These are phyloP conservation scores for Nymphalis io DNA, from an alignment of 1,140 invertebrate species.

Conservation along the genomic window DNA sequence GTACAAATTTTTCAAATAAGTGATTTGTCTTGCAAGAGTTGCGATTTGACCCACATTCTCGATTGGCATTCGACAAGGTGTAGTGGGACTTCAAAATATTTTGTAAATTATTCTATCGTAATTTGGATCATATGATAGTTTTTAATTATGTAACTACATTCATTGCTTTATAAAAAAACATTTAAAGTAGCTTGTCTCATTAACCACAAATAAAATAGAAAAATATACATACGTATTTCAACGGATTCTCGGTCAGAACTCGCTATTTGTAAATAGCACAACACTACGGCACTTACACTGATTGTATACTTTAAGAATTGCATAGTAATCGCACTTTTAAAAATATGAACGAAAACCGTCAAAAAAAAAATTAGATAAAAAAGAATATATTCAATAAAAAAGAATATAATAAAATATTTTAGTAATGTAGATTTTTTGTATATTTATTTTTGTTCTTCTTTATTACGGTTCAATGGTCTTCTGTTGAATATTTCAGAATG, in stretches of 20 bases:
- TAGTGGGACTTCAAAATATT: not conserved
- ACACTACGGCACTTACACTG: conserved; percentile 49
- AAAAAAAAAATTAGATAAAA: not conserved
- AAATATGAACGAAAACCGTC: not conserved
- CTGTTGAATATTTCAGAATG: conserved; percentile 13
- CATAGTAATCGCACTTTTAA: conserved; percentile 37
- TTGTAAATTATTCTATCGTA: no score
- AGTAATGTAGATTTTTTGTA: not conserved
- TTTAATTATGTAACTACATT: no score
- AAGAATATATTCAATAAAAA: not conserved
- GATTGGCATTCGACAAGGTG: conserved; percentile 14
- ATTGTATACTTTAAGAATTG: conserved; percentile 32
- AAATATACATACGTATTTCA: conserved; percentile 53
- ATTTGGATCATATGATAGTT: no score
- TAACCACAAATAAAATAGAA: not conserved
- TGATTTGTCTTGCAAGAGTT: conserved; percentile 32
- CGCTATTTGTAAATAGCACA: conserved; percentile 49
- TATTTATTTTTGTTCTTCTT: not conserved
- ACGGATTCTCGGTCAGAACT: conserved; percentile 45
- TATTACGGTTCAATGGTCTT: not conserved
- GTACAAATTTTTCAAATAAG: conserved; percentile 24
- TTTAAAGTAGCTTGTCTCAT: conserved; percentile 6
- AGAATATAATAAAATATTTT: not conserved
- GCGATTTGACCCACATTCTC: conserved; percentile 30
- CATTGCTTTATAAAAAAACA: not conserved